A percentile compares a stretch with the other conserved stretches of the same genome.
phyloP scores from a whole-genome alignment of 2,797 vertebrate species.

The Phoebastria nigripes region DNA sequence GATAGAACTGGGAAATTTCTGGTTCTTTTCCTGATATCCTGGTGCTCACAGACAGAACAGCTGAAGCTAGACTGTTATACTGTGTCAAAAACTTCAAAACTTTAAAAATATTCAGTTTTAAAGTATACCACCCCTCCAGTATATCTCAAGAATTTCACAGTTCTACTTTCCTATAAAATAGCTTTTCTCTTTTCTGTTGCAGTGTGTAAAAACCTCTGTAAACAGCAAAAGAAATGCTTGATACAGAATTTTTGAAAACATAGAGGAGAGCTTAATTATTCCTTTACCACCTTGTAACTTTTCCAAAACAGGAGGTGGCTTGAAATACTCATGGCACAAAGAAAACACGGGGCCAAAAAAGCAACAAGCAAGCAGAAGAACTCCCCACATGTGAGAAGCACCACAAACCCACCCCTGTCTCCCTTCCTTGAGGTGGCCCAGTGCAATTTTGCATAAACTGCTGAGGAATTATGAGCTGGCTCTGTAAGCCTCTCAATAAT shows the following conservation, averaged over 20 bases:
- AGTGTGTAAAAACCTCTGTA: not conserved
- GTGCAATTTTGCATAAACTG: not conserved
- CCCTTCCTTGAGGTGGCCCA: not conserved
- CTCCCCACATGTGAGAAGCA: accelerated
- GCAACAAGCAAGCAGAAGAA: not conserved
- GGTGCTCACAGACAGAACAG: not conserved
- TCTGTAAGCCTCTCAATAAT: not conserved
- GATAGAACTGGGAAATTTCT: not conserved
- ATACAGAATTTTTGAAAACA: not conserved
- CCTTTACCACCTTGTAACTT: not conserved
- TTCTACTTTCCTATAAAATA: not conserved
- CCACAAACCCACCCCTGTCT: not conserved
- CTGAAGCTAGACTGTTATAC: not conserved
- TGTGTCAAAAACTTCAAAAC: not conserved
- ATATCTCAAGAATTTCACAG: not conserved
- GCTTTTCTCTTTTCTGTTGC: not conserved
- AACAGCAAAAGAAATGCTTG: not conserved
- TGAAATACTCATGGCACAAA: not conserved
- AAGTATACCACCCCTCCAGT: not conserved
- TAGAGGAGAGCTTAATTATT: not conserved
- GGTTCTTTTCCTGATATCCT: not conserved
- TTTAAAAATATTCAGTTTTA: not conserved
- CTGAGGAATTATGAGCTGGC: not conserved
- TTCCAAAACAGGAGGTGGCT: not conserved
- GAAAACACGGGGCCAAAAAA: not conserved